A percentile compares a stretch with the other conserved stretches of the same genome.
Conservation (phyloP, 2,888 invertebrate species). For the Villa cingulata region DNA sequence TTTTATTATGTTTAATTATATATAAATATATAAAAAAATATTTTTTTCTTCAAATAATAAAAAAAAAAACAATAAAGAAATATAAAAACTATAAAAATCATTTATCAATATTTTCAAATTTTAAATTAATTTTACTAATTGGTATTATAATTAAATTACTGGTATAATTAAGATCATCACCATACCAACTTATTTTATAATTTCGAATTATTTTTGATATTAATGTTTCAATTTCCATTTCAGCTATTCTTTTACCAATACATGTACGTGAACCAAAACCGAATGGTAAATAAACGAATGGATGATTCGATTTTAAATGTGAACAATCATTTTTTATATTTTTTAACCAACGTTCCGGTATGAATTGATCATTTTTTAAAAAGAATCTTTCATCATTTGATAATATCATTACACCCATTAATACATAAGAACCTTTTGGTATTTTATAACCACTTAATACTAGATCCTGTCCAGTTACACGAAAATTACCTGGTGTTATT, state of each 20-base stretch:
- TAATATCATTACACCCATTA: constrained; percentile 55
- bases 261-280: constrained; percentile 58
- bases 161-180: constrained; percentile 22
- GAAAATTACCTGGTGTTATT: constrained; percentile 45
- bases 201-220: constrained; percentile 32
- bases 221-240: constrained; percentile 51
- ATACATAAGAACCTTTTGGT: constrained; percentile 52
- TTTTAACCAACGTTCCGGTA: constrained; percentile 61
- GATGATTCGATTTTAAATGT: constrained; percentile 14
- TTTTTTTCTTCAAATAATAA: too few species aligned
- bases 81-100: not conserved
- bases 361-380: constrained; percentile 44
- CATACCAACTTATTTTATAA: constrained; percentile 26
- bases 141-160: constrained; percentile 29
- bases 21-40: too few species aligned
- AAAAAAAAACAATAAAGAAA: too few species aligned
- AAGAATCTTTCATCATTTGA: constrained; percentile 48
- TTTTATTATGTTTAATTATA: too few species aligned
- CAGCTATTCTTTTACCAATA: constrained; percentile 59
- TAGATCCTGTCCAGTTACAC: constrained; percentile 43
- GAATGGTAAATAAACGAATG: constrained; percentile 43
- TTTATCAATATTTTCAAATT: constrained; percentile 21
- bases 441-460: constrained; percentile 49
- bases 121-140: constrained; percentile 29
- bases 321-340: constrained; percentile 9